A percentile compares a stretch with the other conserved stretches of the same genome.
These are phyloP conservation scores for Characodon lateralis DNA, from an alignment of 2,797 vertebrate species.

Conservation along the genomic window DNA sequence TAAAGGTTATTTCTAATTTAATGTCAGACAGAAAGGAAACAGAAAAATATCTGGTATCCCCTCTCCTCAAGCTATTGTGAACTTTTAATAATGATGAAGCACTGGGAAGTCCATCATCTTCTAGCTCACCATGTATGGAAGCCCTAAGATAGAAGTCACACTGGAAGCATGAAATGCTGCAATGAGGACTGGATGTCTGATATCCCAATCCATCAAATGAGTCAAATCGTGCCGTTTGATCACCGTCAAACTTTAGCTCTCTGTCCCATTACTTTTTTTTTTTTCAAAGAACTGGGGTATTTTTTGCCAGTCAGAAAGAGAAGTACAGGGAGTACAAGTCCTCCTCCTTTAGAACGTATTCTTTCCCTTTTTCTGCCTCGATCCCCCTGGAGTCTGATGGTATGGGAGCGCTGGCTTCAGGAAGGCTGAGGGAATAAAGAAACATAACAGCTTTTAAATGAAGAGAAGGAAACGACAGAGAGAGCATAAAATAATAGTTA, in stretches of 20 bases:
- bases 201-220: conserved; percentile 12
- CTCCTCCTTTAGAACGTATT: conserved; percentile 43
- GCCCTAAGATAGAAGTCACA: conserved; percentile 28
- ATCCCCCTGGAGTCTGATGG: conserved; percentile 16
- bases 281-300: conserved; percentile 42
- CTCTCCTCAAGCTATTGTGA: neutral
- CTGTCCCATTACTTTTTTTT: conserved; percentile 53
- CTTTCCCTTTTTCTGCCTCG: conserved; percentile 41
- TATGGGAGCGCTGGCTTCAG: conserved; percentile 54
- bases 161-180: conserved; percentile 19
- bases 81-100: neutral
- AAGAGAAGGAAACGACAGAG: neutral
- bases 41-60: neutral
- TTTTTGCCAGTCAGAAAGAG: conserved; percentile 77
- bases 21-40: neutral
- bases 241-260: conserved; percentile 53
- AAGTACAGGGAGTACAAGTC: conserved; percentile 73
- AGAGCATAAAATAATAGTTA: conserved; percentile 8
- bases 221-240: conserved; percentile 33
- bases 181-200: conserved; percentile 8
- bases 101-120: neutral
- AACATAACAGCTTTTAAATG: conserved; percentile 12
- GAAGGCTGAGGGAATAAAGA: conserved; percentile 64
- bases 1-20: neutral
- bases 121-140: conserved; percentile 29